Evolutionary conservation across 2,113 vertebrate genomes (phyloP).

Genomic region (Willisornis vidua): DNA sequence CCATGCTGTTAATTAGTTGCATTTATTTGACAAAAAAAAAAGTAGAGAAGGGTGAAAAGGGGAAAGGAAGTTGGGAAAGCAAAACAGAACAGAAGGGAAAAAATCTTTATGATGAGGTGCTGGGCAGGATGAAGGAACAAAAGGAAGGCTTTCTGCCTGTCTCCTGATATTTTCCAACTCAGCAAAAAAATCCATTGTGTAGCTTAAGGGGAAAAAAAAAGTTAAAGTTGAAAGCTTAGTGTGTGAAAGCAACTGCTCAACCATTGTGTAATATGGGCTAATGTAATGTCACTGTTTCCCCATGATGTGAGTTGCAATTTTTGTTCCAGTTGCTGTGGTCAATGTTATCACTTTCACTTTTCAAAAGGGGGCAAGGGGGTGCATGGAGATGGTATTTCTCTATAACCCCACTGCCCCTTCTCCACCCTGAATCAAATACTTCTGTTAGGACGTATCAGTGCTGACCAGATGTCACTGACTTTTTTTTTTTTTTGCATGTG

Average conservation of each 20-base stretch:
- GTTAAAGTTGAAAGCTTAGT: slow-evolving; percentile 78
- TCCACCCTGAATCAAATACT: slow-evolving; percentile 31
- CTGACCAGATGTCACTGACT: slow-evolving; percentile 70
- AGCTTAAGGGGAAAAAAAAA: slow-evolving; percentile 61
- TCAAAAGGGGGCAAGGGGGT: slow-evolving; percentile 33
- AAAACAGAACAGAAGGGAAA: slow-evolving; percentile 37
- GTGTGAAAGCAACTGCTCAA: slow-evolving; percentile 76
- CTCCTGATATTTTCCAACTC: slow-evolving; percentile 81
- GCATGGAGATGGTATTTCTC: slow-evolving; percentile 20
- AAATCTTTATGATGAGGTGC: slow-evolving; percentile 75
- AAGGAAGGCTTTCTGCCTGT: slow-evolving; percentile 78
- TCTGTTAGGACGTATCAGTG: slow-evolving; percentile 62
- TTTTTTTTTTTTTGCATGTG: slow-evolving; percentile 55
- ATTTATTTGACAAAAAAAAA: slow-evolving; percentile 24
- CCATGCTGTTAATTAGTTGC: slow-evolving; percentile 30
- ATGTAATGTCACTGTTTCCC: slow-evolving; percentile 56
- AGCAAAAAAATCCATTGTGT: slow-evolving; percentile 79
- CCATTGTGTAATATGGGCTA: slow-evolving; percentile 70
- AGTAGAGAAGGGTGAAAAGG: not conserved
- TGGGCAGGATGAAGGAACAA: slow-evolving; percentile 77
- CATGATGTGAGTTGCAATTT: slow-evolving; percentile 26
- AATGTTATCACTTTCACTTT: slow-evolving; percentile 58
- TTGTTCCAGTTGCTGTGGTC: slow-evolving; percentile 49
- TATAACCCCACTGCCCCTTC: not conserved
- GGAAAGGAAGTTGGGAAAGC: slow-evolving; percentile 33